These are phyloP conservation scores for Megalops cyprinoides DNA, from an alignment of 2,797 vertebrate species.

Conservation along the genomic window DNA sequence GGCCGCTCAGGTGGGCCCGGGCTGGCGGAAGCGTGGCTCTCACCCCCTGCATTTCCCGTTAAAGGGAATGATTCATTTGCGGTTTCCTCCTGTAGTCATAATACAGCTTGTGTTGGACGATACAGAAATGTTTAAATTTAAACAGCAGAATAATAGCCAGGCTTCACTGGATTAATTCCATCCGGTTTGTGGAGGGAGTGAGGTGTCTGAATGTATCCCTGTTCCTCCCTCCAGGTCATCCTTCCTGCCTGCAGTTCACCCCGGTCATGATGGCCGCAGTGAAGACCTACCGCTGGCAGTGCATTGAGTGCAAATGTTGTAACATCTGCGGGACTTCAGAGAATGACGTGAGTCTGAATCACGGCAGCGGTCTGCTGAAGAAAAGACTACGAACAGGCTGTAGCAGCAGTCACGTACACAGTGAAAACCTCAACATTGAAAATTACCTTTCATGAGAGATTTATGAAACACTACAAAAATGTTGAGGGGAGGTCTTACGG, in stretches of 20 bases:
- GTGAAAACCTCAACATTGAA: no score
- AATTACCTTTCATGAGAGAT: no score
- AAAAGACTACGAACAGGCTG: no score
- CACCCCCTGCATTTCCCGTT: background rate
- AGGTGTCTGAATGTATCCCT: background rate
- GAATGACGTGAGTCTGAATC: constrained; percentile 93
- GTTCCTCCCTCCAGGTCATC: constrained; percentile 77
- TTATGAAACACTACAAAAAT: no score
- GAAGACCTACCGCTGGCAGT: constrained; percentile 98
- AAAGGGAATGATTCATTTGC: background rate
- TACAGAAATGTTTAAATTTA: no score
- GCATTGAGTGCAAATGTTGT: constrained; percentile 98
- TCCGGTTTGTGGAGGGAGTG: background rate
- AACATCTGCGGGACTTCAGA: constrained; percentile 96
- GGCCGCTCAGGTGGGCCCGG: constrained; percentile 85
- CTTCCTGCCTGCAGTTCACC: constrained; percentile 96
- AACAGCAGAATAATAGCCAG: background rate
- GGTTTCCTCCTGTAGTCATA: background rate
- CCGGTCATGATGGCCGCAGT: constrained; percentile 96
- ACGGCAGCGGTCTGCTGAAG: no score
- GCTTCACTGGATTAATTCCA: background rate
- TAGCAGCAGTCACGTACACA: no score
- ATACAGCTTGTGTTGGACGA: background rate
- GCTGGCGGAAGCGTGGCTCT: background rate
- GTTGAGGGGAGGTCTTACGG: no score